Conservation (phyloP, 2,888 invertebrate species). For the Nasonia oneida region DNA sequence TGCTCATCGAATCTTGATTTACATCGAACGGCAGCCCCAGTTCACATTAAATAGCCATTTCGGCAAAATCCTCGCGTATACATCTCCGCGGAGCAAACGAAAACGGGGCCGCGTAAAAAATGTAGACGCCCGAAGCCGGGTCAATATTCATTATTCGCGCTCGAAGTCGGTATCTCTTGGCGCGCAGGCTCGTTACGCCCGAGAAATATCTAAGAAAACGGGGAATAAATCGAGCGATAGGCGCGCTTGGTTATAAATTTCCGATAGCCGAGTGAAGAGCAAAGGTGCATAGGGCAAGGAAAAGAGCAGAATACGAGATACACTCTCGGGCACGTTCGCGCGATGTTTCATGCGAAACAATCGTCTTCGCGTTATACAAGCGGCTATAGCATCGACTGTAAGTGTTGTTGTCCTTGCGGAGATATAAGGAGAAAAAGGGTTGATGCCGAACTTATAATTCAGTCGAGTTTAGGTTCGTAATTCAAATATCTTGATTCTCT, state of each 20-base stretch:
- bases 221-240: constrained; percentile 49
- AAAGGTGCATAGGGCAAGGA: neutral
- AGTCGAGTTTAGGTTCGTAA: too few relatives aligned
- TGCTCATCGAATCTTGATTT: neutral
- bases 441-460: too few relatives aligned
- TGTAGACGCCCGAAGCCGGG: neutral
- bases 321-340: constrained; percentile 44
- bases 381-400: neutral
- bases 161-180: neutral
- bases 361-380: constrained; percentile 40
- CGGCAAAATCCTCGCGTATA: neutral
- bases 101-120: neutral
- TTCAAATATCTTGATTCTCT: too few relatives aligned
- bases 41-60: neutral
- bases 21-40: neutral
- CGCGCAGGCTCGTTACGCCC: neutral
- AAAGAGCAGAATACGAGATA: constrained; percentile 17
- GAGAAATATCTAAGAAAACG: neutral
- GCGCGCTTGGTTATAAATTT: constrained; percentile 56
- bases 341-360: constrained; percentile 58
- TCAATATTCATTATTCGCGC: constrained; percentile 18
- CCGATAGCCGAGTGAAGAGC: constrained; percentile 11
- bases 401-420: neutral
- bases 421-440: neutral
- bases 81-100: neutral